Evolutionary conservation across 1,140 invertebrate species (phyloP).

Genomic region (Aporrectodea caliginosa): DNA sequence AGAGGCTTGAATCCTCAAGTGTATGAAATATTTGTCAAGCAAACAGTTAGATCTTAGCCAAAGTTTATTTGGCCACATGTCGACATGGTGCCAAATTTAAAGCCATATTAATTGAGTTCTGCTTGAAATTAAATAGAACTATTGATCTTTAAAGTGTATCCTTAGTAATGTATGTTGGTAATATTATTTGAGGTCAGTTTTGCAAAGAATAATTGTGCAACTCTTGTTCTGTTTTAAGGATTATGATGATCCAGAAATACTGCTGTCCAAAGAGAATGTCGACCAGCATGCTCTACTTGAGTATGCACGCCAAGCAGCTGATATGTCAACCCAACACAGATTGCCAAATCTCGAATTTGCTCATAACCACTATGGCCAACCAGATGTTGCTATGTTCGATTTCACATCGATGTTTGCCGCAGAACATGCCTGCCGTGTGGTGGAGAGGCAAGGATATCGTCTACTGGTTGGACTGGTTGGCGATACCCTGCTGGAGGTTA

Average conservation of each 20-base stretch:
- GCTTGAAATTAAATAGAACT: no score
- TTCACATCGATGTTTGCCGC: slow-evolving; percentile 98
- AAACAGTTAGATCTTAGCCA: no score
- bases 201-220: no score
- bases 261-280: slow-evolving; percentile 84
- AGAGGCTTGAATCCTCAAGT: no score
- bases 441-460: slow-evolving; percentile 72
- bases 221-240: no score
- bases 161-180: no score
- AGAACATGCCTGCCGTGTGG: slow-evolving; percentile 77
- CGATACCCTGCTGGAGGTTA: slow-evolving; percentile 86
- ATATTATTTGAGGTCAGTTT: no score
- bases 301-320: slow-evolving; percentile 93
- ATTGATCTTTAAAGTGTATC: no score
- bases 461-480: slow-evolving; percentile 87
- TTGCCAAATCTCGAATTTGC: slow-evolving; percentile 89
- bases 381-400: slow-evolving; percentile 99
- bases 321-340: slow-evolving; percentile 89
- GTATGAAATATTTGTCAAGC: no score
- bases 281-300: slow-evolving; percentile 70
- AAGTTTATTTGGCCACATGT: no score
- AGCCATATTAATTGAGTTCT: no score
- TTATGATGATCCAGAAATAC: slow-evolving; percentile 77
- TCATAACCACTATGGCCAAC: slow-evolving; percentile 94
- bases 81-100: no score